A percentile compares a stretch with the other conserved stretches of the same genome.
These are phyloP conservation scores for Halcyon badia DNA, from an alignment of 2,797 vertebrate genomes.

Conservation along the genomic window DNA sequence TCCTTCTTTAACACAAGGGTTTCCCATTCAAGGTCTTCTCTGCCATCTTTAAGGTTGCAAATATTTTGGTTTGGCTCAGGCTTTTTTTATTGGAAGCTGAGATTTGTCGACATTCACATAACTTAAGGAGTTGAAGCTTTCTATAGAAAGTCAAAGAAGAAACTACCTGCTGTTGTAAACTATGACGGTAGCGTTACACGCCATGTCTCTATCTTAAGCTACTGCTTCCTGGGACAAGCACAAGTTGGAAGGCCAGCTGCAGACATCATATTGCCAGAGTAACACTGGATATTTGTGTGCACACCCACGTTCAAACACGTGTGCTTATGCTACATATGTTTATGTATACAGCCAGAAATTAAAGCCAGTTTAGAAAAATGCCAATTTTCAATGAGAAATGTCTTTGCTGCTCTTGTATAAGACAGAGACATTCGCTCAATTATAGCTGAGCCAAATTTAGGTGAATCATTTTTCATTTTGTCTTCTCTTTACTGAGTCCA, in stretches of 20 bases:
- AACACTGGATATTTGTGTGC: background rate
- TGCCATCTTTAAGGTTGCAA: background rate
- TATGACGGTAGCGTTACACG: background rate
- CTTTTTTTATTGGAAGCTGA: background rate
- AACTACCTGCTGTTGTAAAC: background rate
- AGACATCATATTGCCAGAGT: background rate
- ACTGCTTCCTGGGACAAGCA: background rate
- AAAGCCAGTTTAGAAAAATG: background rate
- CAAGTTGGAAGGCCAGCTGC: background rate
- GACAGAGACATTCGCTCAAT: background rate
- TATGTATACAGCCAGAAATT: background rate
- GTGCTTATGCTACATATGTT: background rate
- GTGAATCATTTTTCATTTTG: accelerated
- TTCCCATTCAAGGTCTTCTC: background rate
- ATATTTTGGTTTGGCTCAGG: background rate
- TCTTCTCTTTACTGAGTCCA: background rate
- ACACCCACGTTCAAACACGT: background rate
- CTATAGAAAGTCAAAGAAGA: background rate
- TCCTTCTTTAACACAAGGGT: background rate
- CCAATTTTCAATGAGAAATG: background rate
- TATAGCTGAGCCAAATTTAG: background rate
- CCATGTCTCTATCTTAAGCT: background rate
- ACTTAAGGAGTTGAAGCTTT: background rate
- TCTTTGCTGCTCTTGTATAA: background rate
- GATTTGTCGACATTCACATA: background rate